A percentile compares a stretch with the other conserved stretches of the same genome.
phyloP scores from a whole-genome alignment of 2,797 vertebrate genomes.

The Poecilia gillii region DNA sequence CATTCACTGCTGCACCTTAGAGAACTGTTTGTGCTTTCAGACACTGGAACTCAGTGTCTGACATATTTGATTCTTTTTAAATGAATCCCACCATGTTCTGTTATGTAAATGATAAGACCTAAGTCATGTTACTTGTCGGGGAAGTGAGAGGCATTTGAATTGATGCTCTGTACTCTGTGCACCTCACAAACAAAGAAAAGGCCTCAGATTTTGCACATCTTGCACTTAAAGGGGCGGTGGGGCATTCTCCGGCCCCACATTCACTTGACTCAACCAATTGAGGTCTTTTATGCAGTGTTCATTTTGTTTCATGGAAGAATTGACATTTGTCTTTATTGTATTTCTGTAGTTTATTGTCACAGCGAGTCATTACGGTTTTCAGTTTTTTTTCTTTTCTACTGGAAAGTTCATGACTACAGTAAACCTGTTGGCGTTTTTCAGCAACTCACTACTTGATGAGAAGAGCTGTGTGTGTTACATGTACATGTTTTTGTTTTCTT shows the following conservation, averaged over 20 bases:
- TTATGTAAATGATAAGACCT: slow-evolving; percentile 38
- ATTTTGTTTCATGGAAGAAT: slow-evolving; percentile 22
- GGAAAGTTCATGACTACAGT: slow-evolving; percentile 34
- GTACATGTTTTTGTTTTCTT: slow-evolving; percentile 47
- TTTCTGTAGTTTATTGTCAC: slow-evolving; percentile 37
- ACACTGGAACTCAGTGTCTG: slow-evolving; percentile 57
- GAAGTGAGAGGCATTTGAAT: slow-evolving; percentile 44
- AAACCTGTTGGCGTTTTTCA: slow-evolving; percentile 31
- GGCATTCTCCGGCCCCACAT: slow-evolving; percentile 42
- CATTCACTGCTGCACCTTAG: slow-evolving; percentile 77
- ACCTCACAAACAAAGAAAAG: slow-evolving; percentile 50
- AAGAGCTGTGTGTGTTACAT: slow-evolving; percentile 53
- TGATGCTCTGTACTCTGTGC: slow-evolving; percentile 27
- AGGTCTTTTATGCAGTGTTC: slow-evolving; percentile 53
- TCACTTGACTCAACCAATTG: slow-evolving; percentile 63
- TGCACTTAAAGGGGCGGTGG: slow-evolving; percentile 53
- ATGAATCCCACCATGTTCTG: slow-evolving; percentile 40
- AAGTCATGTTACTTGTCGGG: slow-evolving; percentile 36
- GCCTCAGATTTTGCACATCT: slow-evolving; percentile 68
- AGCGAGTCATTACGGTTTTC: slow-evolving; percentile 26
- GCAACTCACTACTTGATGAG: slow-evolving; percentile 32
- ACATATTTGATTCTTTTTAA: slow-evolving; percentile 39
- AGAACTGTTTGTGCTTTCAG: slow-evolving; percentile 52
- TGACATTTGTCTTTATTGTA: slow-evolving; percentile 21
- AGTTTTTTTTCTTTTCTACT: slow-evolving; percentile 34